A percentile compares a stretch with the other conserved stretches of the same genome.
phyloP scores from a whole-genome alignment of 2,888 invertebrate genomes.

The Blastobasis lacticolella region DNA sequence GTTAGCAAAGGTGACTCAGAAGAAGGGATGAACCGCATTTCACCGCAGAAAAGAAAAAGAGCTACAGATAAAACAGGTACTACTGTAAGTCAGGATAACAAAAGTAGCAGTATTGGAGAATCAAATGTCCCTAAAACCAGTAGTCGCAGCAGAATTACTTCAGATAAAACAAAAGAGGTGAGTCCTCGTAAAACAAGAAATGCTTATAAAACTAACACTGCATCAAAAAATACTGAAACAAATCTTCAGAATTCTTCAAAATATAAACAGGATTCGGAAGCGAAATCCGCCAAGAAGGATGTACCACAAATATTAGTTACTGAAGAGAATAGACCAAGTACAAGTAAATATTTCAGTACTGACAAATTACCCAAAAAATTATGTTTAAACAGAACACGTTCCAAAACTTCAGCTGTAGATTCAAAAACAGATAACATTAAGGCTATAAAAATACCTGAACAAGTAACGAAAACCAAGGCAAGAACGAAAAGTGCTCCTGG shows the following conservation, averaged over 20 bases:
- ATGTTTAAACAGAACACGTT: slow-evolving; percentile 26
- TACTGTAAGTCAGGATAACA: background rate
- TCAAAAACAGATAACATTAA: slow-evolving; percentile 4
- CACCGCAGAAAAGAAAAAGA: slow-evolving; percentile 1
- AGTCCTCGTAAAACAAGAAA: too few species aligned
- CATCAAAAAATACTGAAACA: background rate
- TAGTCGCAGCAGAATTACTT: too few species aligned
- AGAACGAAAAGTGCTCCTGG: slow-evolving; percentile 50
- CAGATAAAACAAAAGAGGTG: too few species aligned
- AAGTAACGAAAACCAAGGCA: slow-evolving; percentile 19
- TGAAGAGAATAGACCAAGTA: slow-evolving; percentile 25
- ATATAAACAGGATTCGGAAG: background rate
- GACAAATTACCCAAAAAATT: slow-evolving; percentile 11
- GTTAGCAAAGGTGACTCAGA: slow-evolving; percentile 2
- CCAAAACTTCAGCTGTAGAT: slow-evolving; percentile 25
- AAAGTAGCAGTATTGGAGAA: background rate
- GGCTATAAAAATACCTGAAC: background rate
- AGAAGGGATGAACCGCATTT: background rate
- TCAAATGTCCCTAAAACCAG: too few species aligned
- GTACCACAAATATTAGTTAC: slow-evolving; percentile 37
- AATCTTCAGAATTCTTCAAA: background rate
- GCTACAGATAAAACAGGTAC: slow-evolving; percentile 4
- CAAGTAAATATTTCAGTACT: slow-evolving; percentile 44
- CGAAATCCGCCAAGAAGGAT: background rate
- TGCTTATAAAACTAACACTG: background rate